Evolutionary conservation across 2,113 vertebrate genomes (phyloP), one percentile per base, ranked within the genome.

Genomic region (western clawed frog (Xenopus tropicalis)): DNA sequence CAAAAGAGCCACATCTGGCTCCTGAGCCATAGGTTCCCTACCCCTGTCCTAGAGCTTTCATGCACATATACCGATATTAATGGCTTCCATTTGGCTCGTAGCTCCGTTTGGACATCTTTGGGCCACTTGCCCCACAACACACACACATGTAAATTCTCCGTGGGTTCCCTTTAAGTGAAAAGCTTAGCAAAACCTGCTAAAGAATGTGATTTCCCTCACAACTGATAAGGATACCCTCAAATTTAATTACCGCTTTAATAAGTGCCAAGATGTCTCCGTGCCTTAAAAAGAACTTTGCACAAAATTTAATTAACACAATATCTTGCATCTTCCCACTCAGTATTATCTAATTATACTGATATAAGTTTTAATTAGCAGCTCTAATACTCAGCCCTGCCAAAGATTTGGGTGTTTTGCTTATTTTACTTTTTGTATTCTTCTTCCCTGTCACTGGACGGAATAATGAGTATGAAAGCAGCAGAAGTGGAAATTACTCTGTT

Each of bases 331-430:
- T 63, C 58, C 65, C 57, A 62, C 73, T 69, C 66, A 23, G 23
- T 61, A 52, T 75, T 52, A 75, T 75, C 43, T 69, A 75, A 75
- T 75, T 75, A 58, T 69, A 62, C 24, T 20, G 65, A 75, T 75
- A 75, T 19, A 63, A 69, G 57, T 24, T 52, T 62, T 75, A 61
- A 69, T 75, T 75, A 69, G 66, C 37, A 62, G 13, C 46, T 75
- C 56, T 14, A 48, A 54, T 75, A 67, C 73, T 17, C 57, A 42
- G 22, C 25, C 12, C 66, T 74, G 66, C 56, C 72, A 65, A 23
- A 68, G 43, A 61, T 61, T 61, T 62, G 56, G 46, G 21, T 21
- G 46, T 21, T 63, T 69, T 62, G 22, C 16, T 43, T 63, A 54
- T 69, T 69, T 23, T 4, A 21, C 3, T 52, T 54, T 69, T 61